Evolutionary conservation across 2,888 invertebrate species (phyloP), one percentile per base, ranked within the genome.

Genomic region (Caenorhabditis virilis): DNA sequence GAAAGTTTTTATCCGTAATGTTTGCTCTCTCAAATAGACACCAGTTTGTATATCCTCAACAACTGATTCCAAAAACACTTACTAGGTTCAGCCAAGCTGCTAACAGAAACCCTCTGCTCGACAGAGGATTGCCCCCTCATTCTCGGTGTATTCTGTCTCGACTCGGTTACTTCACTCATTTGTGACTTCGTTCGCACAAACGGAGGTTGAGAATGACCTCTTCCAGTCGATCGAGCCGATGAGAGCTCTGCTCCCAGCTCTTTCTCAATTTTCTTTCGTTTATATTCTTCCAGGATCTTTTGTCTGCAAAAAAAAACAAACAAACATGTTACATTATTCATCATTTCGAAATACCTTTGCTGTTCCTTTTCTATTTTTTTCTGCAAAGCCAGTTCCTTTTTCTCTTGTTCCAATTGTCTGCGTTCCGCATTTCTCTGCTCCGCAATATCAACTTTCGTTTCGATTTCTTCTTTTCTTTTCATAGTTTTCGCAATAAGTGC

Each of bases 281-380:
- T 80, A 65, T 82, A 82, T n/a, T 80, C 79, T 36, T 82, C 82
- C 49, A 82, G 59, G 20, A 80, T 71, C 53, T 76, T 70, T 60
- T 82, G 79, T 38, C 79, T 78, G 45, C 39, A n/a, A n/a, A n/a
- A n/a, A n/a, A n/a, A n/a, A n/a, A n/a, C n/a, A n/a, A n/a, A n/a
- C n/a, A n/a, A n/a, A n/a, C n/a, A n/a, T n/a, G n/a, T n/a, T n/a
- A n/a, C n/a, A 61, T 16, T 16, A 3, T 26, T 36, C 35, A 2
- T 18, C 2, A 25, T 27, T 20, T 45, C 22, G 16, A n/a, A 18
- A 23, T 11, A 76, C 77, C 79, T 62, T 57, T 77, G 78, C 26
- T 77, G 57, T 38, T 79, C 80, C 50, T 78, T 75, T 63, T 82
- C 82, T 25, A 79, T 39, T 45, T 80, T 80, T 49, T 78, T 68